Evolutionary conservation across 2,797 vertebrate species (phyloP).

Genomic region (Arvicola amphibius): DNA sequence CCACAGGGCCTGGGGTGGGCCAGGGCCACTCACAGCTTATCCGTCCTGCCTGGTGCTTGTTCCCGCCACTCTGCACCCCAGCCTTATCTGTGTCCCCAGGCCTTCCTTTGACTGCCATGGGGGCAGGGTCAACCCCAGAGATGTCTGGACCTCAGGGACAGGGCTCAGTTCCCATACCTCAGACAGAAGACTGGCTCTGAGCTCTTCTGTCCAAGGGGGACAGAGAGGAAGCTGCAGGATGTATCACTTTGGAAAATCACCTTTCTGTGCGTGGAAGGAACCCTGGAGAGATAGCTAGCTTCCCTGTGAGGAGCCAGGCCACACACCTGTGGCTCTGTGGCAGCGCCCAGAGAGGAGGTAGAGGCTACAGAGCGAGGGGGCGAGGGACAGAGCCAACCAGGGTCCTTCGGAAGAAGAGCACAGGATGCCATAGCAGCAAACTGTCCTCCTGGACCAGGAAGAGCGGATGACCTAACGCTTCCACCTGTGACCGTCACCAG

Average conservation of each 20-base stretch:
- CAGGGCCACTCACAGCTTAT: neutral
- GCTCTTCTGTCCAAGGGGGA: neutral
- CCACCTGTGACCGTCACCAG: neutral
- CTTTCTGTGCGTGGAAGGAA: too few relatives aligned
- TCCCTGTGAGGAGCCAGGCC: neutral
- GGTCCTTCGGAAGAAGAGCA: neutral
- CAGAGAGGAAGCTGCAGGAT: neutral
- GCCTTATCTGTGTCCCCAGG: constrained; percentile 1
- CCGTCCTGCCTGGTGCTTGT: neutral
- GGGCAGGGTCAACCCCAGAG: neutral
- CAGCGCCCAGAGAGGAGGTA: neutral
- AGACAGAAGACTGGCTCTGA: neutral
- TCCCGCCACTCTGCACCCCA: neutral
- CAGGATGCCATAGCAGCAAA: neutral
- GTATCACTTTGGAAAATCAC: neutral
- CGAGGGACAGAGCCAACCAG: neutral
- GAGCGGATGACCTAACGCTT: neutral
- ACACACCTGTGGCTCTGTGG: neutral
- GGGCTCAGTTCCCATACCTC: neutral
- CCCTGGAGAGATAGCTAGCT: neutral
- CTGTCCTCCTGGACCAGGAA: neutral
- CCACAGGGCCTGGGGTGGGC: neutral
- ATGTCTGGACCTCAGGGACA: neutral
- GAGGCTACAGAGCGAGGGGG: neutral
- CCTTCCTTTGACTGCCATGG: neutral